Conservation (phyloP, 2,113 vertebrate genomes). For the Gobio gobio region DNA sequence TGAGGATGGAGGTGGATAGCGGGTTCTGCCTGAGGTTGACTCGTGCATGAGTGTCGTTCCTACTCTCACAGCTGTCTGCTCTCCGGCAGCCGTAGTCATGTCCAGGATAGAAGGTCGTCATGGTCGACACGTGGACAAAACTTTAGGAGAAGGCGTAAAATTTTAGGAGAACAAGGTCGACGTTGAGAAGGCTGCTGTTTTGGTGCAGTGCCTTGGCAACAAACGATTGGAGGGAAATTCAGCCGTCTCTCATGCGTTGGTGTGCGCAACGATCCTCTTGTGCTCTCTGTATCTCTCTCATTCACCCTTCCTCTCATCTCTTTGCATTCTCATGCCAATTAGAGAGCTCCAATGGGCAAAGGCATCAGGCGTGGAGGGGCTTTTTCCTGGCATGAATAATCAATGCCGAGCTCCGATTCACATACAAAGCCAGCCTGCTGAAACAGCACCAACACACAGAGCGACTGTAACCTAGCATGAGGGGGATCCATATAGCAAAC, state of each 20-base stretch:
- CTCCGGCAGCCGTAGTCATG: constrained; percentile 58
- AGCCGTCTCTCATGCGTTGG: constrained; percentile 31
- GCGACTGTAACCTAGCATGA: neutral
- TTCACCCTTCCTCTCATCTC: constrained; percentile 56
- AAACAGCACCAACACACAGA: constrained; percentile 18
- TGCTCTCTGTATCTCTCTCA: constrained; percentile 22
- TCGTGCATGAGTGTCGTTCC: constrained; percentile 14
- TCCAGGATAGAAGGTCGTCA: constrained; percentile 63
- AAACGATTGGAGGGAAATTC: constrained; percentile 34
- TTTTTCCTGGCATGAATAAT: constrained; percentile 83
- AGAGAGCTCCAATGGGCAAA: constrained; percentile 73
- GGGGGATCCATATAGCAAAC: constrained; percentile 10
- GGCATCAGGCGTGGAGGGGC: constrained; percentile 63
- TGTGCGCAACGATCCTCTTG: constrained; percentile 49
- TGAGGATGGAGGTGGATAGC: constrained; percentile 25
- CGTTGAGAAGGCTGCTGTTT: constrained; percentile 12
- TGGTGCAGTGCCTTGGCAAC: neutral
- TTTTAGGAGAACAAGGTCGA: neutral
- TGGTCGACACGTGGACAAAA: constrained; percentile 31
- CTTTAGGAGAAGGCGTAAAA: neutral
- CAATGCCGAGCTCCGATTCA: constrained; percentile 77
- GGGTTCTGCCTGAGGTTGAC: constrained; percentile 6
- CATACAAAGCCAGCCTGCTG: constrained; percentile 56
- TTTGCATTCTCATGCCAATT: constrained; percentile 72
- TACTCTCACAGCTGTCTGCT: constrained; percentile 48